Evolutionary conservation across 1,140 invertebrate species (phyloP).

Genomic region (Steinernema khuongi): DNA sequence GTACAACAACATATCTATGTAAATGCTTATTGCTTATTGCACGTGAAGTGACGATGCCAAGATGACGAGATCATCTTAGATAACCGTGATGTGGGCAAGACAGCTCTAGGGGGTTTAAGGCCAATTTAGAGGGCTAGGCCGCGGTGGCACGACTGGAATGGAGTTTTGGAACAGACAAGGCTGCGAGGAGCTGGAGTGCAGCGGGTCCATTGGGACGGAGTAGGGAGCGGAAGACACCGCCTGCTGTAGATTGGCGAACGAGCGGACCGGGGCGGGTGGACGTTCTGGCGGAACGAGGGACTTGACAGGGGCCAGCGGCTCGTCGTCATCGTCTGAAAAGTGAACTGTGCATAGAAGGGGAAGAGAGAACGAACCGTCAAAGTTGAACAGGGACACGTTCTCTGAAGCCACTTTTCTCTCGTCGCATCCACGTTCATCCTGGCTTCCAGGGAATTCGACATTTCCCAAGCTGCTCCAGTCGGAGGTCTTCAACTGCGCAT

Average conservation of each 20-base stretch:
- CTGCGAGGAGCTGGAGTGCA: background rate
- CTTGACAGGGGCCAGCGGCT: background rate
- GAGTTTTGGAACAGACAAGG: background rate
- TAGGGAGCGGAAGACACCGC: background rate
- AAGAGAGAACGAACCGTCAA: background rate
- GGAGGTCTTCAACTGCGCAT: constrained; percentile 29
- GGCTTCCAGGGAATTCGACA: background rate
- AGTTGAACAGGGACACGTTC: constrained; percentile 1
- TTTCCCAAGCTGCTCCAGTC: constrained; percentile 24
- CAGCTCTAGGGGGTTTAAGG: background rate
- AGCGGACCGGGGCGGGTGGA: background rate
- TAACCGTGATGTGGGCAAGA: background rate
- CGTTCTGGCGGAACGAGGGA: background rate
- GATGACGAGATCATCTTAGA: background rate
- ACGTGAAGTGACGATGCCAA: background rate
- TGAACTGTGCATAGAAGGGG: background rate
- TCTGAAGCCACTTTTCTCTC: constrained; percentile 1
- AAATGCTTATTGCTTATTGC: background rate
- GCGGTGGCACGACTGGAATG: background rate
- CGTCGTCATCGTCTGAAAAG: background rate
- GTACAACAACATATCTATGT: background rate
- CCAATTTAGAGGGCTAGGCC: constrained; percentile 9
- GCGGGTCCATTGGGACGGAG: background rate
- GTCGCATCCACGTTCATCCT: background rate
- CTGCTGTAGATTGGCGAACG: background rate